Base-by-base conservation (phyloP, 35 echinoderm and acorn worm genomes). In the Lytechinus variegatus region DNA sequence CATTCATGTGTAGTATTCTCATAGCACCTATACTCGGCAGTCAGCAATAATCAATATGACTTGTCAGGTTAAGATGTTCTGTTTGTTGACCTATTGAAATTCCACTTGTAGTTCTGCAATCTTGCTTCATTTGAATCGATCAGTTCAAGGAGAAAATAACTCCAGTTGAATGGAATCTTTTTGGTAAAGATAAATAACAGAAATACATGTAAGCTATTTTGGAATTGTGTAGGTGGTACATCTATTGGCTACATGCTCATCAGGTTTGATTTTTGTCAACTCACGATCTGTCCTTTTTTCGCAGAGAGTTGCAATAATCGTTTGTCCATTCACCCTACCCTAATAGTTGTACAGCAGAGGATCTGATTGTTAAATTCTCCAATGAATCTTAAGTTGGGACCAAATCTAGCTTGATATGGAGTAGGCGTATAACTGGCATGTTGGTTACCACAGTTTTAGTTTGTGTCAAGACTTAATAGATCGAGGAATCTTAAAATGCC, bases 391-490 rank as follows among this genome's bases (percentile, higher is more conserved):
- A 57, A 66, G 54, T 94, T 19, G 1, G 27, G 58, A 54, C 10
- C 0, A 21, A 94, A 55, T 55, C 54, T 13, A 7, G 92, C 19
- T 95, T 72, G 56, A 86, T 27, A 24, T 10, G 3, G 44, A 61
- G 33, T 72, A 86, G 51, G 94, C 72, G 94, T 52, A 52, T 52
- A 52, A 52, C 54, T 66, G 58, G 55, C 58, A 94, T 66, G 54
- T 79, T 79, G 66, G 19, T 79, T 5, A 7, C 14, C 16, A 5
- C 66, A 79, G 66, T 79, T 79, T 79, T 16, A 79, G 19, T 79
- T 79, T 79, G 14, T 79, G 66, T 79, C 66, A 79, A 79, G 66
- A 24, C 66, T 79, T 79, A n/a, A 79, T 79, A 79, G 66, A 79
- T 79, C 19, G 66, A 24, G n/a, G 16, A 24, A 79, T 79, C 66